phyloP scores from a whole-genome alignment of 2,888 invertebrate species.

The Lasius platythorax region DNA sequence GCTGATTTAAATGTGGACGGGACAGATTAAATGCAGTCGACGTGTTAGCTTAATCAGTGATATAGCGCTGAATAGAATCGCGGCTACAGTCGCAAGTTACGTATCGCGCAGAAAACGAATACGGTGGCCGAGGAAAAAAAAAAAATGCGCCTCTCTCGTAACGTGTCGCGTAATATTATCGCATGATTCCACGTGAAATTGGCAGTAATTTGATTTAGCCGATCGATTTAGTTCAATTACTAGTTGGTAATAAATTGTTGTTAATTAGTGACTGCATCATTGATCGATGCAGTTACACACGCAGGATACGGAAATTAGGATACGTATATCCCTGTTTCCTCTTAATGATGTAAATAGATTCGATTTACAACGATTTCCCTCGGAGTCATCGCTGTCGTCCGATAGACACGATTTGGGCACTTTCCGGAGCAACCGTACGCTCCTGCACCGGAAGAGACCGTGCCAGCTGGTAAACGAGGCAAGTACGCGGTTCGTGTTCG shows the following conservation, averaged over 20 bases:
- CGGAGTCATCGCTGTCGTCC: conserved; percentile 24
- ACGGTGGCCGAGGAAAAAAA: background rate
- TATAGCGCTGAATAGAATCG: background rate
- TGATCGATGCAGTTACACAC: background rate
- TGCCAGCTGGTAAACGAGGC: conserved; percentile 56
- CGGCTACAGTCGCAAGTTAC: conserved; percentile 26
- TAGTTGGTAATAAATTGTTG: background rate
- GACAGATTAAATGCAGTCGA: conserved; percentile 8
- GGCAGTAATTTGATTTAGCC: background rate
- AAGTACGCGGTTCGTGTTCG: conserved; percentile 7
- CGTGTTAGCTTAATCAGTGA: conserved; percentile 1
- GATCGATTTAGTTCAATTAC: background rate
- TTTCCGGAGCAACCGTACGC: conserved; percentile 48
- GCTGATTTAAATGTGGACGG: conserved; percentile 19
- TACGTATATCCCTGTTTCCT: conserved; percentile 2
- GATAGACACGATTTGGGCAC: conserved; percentile 62
- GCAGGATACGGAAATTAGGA: conserved; percentile 27
- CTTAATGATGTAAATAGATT: background rate
- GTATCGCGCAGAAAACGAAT: conserved; percentile 6
- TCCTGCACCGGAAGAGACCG: conserved; percentile 55
- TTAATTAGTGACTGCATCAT: background rate
- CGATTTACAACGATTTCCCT: conserved; percentile 51
- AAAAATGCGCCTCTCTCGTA: conserved; percentile 8
- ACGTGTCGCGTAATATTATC: conserved; percentile 12
- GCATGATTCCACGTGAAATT: background rate